phyloP scores from a whole-genome alignment of 2,113 vertebrate species.

The Danionella cerebrum region DNA sequence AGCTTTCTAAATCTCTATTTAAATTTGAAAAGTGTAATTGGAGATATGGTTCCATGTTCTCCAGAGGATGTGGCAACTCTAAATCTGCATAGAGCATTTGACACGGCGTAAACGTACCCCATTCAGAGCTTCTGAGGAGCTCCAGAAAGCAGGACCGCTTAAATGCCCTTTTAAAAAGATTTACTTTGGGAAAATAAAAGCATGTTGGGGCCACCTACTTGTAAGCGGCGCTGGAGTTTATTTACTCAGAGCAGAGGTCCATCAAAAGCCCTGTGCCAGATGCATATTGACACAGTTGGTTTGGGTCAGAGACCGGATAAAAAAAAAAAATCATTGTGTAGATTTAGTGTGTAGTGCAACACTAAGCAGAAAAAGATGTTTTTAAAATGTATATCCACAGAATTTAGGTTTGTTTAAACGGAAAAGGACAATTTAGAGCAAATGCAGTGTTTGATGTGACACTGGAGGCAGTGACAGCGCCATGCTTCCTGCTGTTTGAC shows the following conservation, averaged over 20 bases:
- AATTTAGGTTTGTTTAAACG: background rate
- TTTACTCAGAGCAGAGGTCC: slow-evolving; percentile 56
- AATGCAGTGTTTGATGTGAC: background rate
- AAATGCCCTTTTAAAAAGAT: slow-evolving; percentile 61
- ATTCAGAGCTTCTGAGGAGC: background rate
- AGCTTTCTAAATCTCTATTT: too few relatives aligned
- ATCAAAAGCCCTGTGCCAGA: slow-evolving; percentile 46
- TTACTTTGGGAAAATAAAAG: slow-evolving; percentile 57
- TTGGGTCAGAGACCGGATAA: background rate
- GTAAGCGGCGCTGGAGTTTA: slow-evolving; percentile 52
- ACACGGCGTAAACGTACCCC: background rate
- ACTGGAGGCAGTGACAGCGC: background rate
- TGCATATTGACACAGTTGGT: slow-evolving; percentile 40
- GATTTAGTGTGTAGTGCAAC: background rate
- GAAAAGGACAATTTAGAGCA: background rate
- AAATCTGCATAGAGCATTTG: background rate
- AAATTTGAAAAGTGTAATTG: too few relatives aligned
- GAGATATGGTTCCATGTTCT: background rate
- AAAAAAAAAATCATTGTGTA: background rate
- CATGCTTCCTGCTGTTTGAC: background rate
- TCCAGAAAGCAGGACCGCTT: slow-evolving; percentile 40
- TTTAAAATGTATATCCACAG: background rate
- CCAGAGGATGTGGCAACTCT: background rate
- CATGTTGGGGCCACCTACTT: slow-evolving; percentile 44
- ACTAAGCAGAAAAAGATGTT: background rate